Conservation (phyloP, 2,888 invertebrate genomes). For the Ophonus ardosiacus region DNA sequence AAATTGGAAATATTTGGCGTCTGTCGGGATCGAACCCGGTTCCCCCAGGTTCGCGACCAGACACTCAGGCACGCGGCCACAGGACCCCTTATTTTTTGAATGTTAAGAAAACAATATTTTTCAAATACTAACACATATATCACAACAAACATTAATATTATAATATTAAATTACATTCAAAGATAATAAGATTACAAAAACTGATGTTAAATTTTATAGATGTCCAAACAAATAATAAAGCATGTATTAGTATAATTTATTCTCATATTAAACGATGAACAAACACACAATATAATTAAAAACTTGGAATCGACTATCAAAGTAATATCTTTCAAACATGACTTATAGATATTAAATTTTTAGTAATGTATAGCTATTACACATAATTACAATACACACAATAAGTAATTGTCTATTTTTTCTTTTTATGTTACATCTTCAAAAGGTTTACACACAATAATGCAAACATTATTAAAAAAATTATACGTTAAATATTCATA, state of each 20-base stretch:
- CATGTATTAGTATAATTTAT: neutral
- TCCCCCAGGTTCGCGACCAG: too few relatives aligned
- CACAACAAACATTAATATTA: too few relatives aligned
- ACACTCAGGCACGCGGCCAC: too few relatives aligned
- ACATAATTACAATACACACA: neutral
- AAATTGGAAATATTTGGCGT: too few relatives aligned
- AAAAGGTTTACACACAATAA: slow-evolving; percentile 13
- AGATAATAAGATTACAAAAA: too few relatives aligned
- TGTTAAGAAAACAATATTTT: too few relatives aligned
- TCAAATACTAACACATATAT: too few relatives aligned
- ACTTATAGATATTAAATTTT: neutral
- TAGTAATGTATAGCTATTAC: neutral
- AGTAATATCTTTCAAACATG: slow-evolving; percentile 8
- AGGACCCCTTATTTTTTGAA: too few relatives aligned
- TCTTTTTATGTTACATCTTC: neutral
- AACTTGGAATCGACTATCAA: slow-evolving; percentile 9
- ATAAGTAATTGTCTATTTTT: neutral
- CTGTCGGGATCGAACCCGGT: too few relatives aligned
- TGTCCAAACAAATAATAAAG: neutral
- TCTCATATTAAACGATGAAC: neutral
- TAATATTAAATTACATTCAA: too few relatives aligned
- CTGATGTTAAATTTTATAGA: neutral
- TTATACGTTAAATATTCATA: slow-evolving; percentile 1
- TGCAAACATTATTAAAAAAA: neutral
- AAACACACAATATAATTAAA: slow-evolving; percentile 18